Evolutionary conservation across 2,113 vertebrate species (phyloP).

Genomic region (Cyprinus carpio): DNA sequence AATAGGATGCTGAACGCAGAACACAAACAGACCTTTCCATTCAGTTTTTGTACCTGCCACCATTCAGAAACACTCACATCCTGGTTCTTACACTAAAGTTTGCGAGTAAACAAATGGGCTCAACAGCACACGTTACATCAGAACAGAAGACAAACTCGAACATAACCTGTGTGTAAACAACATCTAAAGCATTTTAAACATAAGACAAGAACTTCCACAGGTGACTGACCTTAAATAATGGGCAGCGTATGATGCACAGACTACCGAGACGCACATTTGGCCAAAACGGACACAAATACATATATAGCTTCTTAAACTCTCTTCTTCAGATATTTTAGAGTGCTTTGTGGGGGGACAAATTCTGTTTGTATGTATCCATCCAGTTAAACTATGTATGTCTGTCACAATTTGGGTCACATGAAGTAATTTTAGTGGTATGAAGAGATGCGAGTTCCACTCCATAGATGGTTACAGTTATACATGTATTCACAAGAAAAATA

Average conservation of each 20-base stretch:
- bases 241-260: neutral
- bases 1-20: constrained; percentile 9
- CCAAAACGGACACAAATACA: neutral
- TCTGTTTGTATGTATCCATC: neutral
- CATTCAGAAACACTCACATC: neutral
- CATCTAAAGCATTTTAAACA: neutral
- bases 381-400: neutral
- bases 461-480: neutral
- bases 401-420: neutral
- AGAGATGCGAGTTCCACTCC: neutral
- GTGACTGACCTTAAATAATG: neutral
- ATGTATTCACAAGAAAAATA: neutral
- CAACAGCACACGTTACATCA: neutral
- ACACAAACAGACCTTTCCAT: neutral
- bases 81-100: constrained; percentile 5
- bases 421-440: neutral
- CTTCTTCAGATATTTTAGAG: neutral
- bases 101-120: constrained; percentile 15
- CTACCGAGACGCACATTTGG: neutral
- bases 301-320: neutral
- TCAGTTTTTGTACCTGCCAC: neutral
- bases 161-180: constrained; percentile 41
- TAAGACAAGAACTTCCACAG: constrained; percentile 2
- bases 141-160: neutral
- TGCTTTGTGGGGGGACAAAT: neutral